A percentile compares a stretch with the other conserved stretches of the same genome.
phyloP scores from a whole-genome alignment of 2,113 vertebrate species.

The Egretta garzetta region DNA sequence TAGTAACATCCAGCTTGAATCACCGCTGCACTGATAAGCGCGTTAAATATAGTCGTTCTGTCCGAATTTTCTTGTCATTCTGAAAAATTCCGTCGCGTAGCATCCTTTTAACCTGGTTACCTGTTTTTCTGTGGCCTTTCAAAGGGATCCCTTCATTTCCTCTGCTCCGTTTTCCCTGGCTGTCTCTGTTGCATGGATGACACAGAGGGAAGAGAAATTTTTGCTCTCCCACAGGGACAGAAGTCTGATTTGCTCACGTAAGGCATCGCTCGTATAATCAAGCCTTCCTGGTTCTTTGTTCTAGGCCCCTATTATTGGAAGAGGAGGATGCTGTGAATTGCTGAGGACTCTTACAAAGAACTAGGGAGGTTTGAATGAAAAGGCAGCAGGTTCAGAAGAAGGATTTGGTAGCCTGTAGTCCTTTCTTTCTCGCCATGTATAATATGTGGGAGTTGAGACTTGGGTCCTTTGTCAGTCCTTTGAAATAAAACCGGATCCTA shows the following conservation, averaged over 20 bases:
- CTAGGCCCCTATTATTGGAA: background rate
- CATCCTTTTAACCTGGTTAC: conserved; percentile 15
- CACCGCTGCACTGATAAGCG: background rate
- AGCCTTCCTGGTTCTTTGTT: background rate
- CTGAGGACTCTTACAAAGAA: background rate
- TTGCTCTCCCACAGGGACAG: background rate
- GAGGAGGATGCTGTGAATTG: background rate
- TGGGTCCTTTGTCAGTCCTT: background rate
- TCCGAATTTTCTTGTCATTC: background rate
- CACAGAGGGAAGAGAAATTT: background rate
- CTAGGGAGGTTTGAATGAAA: background rate
- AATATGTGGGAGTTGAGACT: background rate
- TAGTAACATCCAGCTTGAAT: background rate
- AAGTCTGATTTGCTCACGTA: background rate
- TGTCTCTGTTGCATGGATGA: background rate
- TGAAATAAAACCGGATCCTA: rapidly evolving
- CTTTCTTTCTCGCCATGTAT: background rate
- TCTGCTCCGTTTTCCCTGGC: background rate
- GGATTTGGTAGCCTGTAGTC: background rate
- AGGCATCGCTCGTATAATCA: background rate
- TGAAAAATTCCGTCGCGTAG: background rate
- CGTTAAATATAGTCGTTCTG: rapidly evolving
- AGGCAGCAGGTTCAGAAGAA: background rate
- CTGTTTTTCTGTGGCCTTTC: background rate
- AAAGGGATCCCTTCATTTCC: background rate